These are phyloP conservation scores for Machimus rusticus DNA, from an alignment of 2,888 invertebrate genomes.

Conservation along the genomic window DNA sequence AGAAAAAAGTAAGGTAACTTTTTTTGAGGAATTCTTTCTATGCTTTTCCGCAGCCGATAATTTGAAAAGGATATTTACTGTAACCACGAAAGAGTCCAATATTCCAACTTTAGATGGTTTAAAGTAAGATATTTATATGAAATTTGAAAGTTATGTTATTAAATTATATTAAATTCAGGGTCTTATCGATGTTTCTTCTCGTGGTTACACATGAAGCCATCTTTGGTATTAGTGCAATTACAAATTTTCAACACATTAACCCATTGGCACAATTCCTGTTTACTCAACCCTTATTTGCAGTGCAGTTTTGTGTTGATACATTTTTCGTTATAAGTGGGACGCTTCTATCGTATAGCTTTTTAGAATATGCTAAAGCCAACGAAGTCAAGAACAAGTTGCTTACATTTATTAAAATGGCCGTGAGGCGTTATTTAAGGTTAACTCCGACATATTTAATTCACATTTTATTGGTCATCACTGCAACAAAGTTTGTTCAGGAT, in stretches of 20 bases:
- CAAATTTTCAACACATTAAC: constrained; percentile 59
- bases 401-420: constrained; percentile 48
- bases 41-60: constrained; percentile 48
- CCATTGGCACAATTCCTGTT: constrained; percentile 57
- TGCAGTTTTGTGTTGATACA: constrained; percentile 64
- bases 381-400: constrained; percentile 39
- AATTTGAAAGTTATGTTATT: neutral
- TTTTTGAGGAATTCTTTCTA: constrained; percentile 44
- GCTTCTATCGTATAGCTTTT: constrained; percentile 49
- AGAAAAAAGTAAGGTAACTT: neutral
- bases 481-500: constrained; percentile 65
- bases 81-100: neutral
- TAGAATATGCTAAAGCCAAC: constrained; percentile 46
- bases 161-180: constrained; percentile 41
- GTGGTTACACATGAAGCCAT: constrained; percentile 65
- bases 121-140: neutral
- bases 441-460: constrained; percentile 68
- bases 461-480: constrained; percentile 60
- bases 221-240: constrained; percentile 60
- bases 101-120: neutral
- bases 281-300: constrained; percentile 62
- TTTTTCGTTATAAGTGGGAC: constrained; percentile 58
- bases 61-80: constrained; percentile 45
- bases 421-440: constrained; percentile 71
- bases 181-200: constrained; percentile 67